Evolutionary conservation across 1,140 invertebrate species (phyloP).

Genomic region (Drosophila bocqueti): DNA sequence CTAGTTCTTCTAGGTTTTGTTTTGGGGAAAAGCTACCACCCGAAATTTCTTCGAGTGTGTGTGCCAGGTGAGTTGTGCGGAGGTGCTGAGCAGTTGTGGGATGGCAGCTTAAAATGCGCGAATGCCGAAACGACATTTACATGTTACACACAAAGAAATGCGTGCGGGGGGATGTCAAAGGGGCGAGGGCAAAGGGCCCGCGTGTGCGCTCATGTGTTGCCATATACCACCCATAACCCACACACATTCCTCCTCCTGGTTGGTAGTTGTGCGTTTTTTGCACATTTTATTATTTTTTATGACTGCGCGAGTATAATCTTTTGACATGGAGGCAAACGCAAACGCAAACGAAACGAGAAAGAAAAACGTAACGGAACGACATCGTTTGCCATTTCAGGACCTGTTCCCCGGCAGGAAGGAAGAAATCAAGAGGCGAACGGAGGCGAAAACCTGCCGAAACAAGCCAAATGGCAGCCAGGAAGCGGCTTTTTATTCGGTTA

Average conservation of each 20-base stretch:
- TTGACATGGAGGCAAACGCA: slow-evolving; percentile 31
- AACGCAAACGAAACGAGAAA: slow-evolving; percentile 45
- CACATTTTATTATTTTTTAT: slow-evolving; percentile 84
- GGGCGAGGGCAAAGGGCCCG: slow-evolving; percentile 6
- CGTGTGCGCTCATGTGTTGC: slow-evolving; percentile 75
- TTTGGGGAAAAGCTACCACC: accelerated
- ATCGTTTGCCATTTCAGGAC: slow-evolving; percentile 68
- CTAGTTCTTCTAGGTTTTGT: no score
- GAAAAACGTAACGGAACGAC: slow-evolving; percentile 57
- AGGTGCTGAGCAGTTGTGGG: slow-evolving; percentile 39
- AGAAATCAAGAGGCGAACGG: slow-evolving; percentile 71
- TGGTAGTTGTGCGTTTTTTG: slow-evolving; percentile 61
- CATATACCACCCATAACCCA: slow-evolving; percentile 1
- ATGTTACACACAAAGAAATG: slow-evolving; percentile 57
- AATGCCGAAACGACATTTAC: slow-evolving; percentile 57
- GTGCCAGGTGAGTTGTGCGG: slow-evolving; percentile 2
- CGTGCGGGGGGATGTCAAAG: slow-evolving; percentile 17
- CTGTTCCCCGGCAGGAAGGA: slow-evolving; percentile 65
- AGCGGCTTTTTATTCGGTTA: slow-evolving; percentile 60
- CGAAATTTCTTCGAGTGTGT: background rate
- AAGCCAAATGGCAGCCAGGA: slow-evolving; percentile 64
- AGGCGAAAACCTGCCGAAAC: slow-evolving; percentile 55
- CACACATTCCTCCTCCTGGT: background rate
- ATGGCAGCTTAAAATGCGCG: slow-evolving; percentile 48
- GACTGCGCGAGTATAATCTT: slow-evolving; percentile 70